Evolutionary conservation across 2,888 invertebrate genomes (phyloP).

Genomic region (Sceliomorpha sp.): DNA sequence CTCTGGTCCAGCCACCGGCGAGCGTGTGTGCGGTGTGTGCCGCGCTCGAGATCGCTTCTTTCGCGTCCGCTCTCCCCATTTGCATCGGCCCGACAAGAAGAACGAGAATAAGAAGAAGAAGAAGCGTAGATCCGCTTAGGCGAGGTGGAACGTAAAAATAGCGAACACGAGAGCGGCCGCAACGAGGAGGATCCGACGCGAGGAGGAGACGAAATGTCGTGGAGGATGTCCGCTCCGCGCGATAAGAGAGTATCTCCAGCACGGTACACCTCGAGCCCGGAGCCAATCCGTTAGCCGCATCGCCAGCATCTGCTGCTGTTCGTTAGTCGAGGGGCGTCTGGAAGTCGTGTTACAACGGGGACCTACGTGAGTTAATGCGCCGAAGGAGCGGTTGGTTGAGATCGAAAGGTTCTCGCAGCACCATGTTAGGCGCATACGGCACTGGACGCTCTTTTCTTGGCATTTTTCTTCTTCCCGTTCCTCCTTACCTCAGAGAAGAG

Average conservation of each 20-base stretch:
- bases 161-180: conserved; percentile 45
- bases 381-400: conserved; percentile 48
- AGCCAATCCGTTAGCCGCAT: conserved; percentile 50
- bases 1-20: conserved; percentile 5
- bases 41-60: conserved; percentile 38
- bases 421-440: conserved; percentile 53
- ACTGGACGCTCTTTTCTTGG: conserved; percentile 33
- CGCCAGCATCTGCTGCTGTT: conserved; percentile 53
- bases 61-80: conserved; percentile 39
- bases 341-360: conserved; percentile 51
- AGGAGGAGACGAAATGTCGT: conserved; percentile 50
- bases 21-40: conserved; percentile 20
- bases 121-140: conserved; percentile 36
- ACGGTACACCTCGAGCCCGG: conserved; percentile 12
- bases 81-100: conserved; percentile 50
- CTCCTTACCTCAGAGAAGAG: too few species aligned
- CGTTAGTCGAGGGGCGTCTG: conserved; percentile 53
- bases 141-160: conserved; percentile 43
- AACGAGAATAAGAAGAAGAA: conserved; percentile 18
- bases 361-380: conserved; percentile 53
- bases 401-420: conserved; percentile 46
- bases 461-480: too few species aligned
- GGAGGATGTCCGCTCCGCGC: conserved; percentile 43
- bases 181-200: conserved; percentile 27
- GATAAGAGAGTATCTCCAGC: conserved; percentile 41